Base-by-base conservation (phyloP, 2,888 invertebrate genomes). In the Linyphia triangularis region DNA sequence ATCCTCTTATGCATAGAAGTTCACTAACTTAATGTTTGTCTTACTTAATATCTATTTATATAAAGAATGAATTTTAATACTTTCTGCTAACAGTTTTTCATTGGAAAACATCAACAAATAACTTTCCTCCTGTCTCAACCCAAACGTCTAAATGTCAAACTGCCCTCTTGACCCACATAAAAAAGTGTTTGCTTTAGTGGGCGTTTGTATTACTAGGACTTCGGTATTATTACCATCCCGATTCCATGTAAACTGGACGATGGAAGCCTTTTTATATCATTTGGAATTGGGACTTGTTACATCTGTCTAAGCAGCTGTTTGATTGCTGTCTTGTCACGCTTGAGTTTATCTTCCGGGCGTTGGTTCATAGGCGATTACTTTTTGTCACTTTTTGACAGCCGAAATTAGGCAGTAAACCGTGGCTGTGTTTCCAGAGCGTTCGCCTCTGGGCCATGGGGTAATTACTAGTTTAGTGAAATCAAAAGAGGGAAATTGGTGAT, bases 281-380 rank as follows among this genome's bases (percentile, higher is more conserved):
- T 88, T 88, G n/a, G 73, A 75, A 16, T 33, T 61, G 30, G 33
- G 72, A 65, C 65, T 75, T 30, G 81, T 88, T 82, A 67, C 86
- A 88, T 88, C 86, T 88, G 86, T 81, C 81, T 75, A 24, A 75
- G 81, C 81, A 81, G 81, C 73, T 81, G 81, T 79, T 79, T 51
- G 75, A 73, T 81, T 10, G 78, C 70, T 22, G 13, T 65, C 73
- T 57, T 81, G 86, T 75, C 81, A 88, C 75, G 86, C 67, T 75
- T 88, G 86, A 88, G 75, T 73, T 73, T 59, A 40, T 88, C 86
- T 81, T 88, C 81, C 86, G 86, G 86, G 75, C 86, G 72, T 86
- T 73, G 79, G 65, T 86, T 65, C 79, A 7, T 24, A 59, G 63
- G 63, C 63, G 40, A 86, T 79, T 59, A 43, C 43, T 67, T 67